Evolutionary conservation across 2,888 invertebrate species (phyloP).

Genomic region (Sacculina carcini): DNA sequence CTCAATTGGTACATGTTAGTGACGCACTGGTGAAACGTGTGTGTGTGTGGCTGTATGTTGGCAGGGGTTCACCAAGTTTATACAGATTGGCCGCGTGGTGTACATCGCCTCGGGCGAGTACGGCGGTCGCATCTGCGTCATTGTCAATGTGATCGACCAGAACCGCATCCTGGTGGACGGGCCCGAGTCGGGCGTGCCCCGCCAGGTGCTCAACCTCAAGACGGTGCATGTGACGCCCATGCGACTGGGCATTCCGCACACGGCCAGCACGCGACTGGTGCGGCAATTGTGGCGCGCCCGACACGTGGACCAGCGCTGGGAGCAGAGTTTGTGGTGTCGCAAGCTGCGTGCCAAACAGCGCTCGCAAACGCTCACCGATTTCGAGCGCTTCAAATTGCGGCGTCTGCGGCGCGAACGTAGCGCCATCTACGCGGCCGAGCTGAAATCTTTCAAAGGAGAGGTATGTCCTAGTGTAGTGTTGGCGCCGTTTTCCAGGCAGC

Average conservation of each 20-base stretch:
- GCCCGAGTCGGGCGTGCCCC: constrained; percentile 1
- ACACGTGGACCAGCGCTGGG: neutral
- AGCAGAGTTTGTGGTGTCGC: neutral
- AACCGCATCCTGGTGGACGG: constrained; percentile 8
- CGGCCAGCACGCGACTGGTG: neutral
- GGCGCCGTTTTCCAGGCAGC: neutral
- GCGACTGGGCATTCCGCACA: neutral
- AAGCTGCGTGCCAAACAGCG: constrained; percentile 3
- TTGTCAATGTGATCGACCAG: constrained; percentile 7
- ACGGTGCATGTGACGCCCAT: constrained; percentile 3
- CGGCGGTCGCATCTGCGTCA: constrained; percentile 1
- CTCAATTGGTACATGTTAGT: too few relatives aligned
- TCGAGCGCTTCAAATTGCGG: constrained; percentile 3
- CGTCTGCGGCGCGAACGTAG: neutral
- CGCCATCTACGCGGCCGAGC: too few relatives aligned
- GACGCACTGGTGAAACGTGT: neutral
- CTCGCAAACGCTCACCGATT: neutral
- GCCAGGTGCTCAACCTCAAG: constrained; percentile 8
- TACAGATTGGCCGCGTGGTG: constrained; percentile 8
- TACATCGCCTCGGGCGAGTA: constrained; percentile 2
- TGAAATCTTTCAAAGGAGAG: too few relatives aligned
- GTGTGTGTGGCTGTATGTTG: neutral
- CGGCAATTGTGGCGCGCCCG: neutral
- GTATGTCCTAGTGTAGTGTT: neutral
- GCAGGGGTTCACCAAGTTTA: constrained; percentile 7